phyloP scores from a whole-genome alignment of 2,888 invertebrate genomes.

The Drosophila affinis region DNA sequence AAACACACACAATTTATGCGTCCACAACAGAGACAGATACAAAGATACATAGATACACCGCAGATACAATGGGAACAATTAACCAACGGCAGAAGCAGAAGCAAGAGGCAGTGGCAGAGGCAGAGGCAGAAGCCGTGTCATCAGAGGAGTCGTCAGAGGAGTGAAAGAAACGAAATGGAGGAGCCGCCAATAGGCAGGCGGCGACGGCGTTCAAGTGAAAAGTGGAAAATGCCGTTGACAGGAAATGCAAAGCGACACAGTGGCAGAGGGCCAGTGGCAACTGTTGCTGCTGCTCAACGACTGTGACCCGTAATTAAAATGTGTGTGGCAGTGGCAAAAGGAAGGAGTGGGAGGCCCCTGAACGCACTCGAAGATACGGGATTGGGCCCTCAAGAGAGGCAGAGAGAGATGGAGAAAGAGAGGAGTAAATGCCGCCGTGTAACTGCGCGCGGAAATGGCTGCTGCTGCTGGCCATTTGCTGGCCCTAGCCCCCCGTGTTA shows the following conservation, averaged over 20 bases:
- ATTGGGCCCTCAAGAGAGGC: constrained; percentile 62
- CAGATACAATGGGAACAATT: constrained; percentile 25
- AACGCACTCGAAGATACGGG: constrained; percentile 69
- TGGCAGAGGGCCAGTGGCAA: constrained; percentile 38
- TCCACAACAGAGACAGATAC: constrained; percentile 8
- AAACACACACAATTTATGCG: constrained; percentile 67
- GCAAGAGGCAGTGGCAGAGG: constrained; percentile 29
- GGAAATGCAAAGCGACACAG: constrained; percentile 65
- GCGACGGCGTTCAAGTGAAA: constrained; percentile 69
- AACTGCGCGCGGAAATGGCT: constrained; percentile 41
- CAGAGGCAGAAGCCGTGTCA: constrained; percentile 37
- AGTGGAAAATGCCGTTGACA: constrained; percentile 65
- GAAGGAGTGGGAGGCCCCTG: constrained; percentile 6
- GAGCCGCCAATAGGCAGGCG: constrained; percentile 55
- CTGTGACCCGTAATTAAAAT: constrained; percentile 76
- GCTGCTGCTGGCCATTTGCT: constrained; percentile 40
- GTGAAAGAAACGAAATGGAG: constrained; percentile 44
- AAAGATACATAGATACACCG: neutral
- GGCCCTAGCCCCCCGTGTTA: neutral
- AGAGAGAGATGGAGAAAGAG: neutral
- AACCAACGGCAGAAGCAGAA: constrained; percentile 37
- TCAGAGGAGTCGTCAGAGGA: constrained; percentile 13
- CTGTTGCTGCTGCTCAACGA: constrained; percentile 68
- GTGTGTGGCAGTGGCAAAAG: constrained; percentile 42
- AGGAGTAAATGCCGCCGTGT: constrained; percentile 50